Conservation (phyloP, 2,797 vertebrate genomes). For the Argentina silus region DNA sequence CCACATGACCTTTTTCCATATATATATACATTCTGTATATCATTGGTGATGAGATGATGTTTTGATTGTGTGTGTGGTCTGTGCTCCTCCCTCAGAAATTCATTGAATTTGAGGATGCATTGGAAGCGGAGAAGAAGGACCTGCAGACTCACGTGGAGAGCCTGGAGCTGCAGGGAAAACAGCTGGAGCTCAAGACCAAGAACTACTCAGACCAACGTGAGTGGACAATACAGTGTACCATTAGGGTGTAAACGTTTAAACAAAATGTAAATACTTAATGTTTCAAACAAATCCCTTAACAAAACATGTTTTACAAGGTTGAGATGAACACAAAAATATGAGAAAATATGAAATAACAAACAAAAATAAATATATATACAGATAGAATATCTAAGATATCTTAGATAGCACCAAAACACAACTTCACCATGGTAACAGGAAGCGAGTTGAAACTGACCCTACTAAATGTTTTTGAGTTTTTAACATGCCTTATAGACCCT, state of each 20-base stretch:
- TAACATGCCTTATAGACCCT: too few species aligned
- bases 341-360: too few species aligned
- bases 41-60: background rate
- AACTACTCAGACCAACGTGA: slow-evolving; percentile 97
- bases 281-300: background rate
- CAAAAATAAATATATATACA: too few species aligned
- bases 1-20: too few species aligned
- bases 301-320: too few species aligned
- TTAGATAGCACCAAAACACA: too few species aligned
- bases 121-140: slow-evolving; percentile 98
- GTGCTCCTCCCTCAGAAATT: slow-evolving; percentile 83
- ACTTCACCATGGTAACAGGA: too few species aligned
- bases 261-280: background rate
- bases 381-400: too few species aligned
- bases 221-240: slow-evolving; percentile 44
- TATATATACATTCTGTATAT: background rate
- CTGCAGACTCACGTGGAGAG: slow-evolving; percentile 92
- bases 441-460: too few species aligned
- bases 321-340: too few species aligned
- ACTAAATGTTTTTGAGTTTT: too few species aligned
- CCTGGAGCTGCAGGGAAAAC: slow-evolving; percentile 93
- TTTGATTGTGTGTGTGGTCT: background rate
- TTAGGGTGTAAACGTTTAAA: background rate
- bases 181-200: slow-evolving; percentile 94
- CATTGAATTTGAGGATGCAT: slow-evolving; percentile 96